Evolutionary conservation across 2,797 vertebrate species (phyloP).

Genomic region (Phylloscopus collybita): DNA sequence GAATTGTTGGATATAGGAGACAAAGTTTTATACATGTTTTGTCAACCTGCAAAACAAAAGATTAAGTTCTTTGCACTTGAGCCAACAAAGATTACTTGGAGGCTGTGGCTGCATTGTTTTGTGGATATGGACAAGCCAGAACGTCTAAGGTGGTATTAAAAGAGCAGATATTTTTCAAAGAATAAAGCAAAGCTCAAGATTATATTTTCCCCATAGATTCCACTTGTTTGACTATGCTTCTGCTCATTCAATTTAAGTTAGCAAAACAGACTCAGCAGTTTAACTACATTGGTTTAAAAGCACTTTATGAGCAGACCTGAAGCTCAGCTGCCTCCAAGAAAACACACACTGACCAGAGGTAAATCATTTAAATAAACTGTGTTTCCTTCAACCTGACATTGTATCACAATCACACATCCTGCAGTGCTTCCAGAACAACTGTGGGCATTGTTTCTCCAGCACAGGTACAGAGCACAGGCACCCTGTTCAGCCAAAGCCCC

Average conservation of each 20-base stretch:
- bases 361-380: neutral
- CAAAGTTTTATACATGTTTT: neutral
- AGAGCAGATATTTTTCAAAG: neutral
- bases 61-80: neutral
- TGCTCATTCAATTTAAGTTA: neutral
- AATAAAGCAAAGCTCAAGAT: neutral
- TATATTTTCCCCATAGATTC: neutral
- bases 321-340: neutral
- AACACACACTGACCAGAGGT: neutral
- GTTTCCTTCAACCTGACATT: neutral
- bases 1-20: neutral
- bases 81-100: neutral
- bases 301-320: neutral
- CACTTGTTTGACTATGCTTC: neutral
- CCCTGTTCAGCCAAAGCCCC: neutral
- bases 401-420: neutral
- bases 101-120: neutral
- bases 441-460: neutral
- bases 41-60: neutral
- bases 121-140: neutral
- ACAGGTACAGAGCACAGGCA: fast-evolving
- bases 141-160: neutral
- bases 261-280: neutral
- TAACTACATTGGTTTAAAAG: neutral
- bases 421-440: neutral